Evolutionary conservation across 2,797 vertebrate species (phyloP), one percentile per base, ranked within the genome.

Genomic region (Acipenser ruthenus): DNA sequence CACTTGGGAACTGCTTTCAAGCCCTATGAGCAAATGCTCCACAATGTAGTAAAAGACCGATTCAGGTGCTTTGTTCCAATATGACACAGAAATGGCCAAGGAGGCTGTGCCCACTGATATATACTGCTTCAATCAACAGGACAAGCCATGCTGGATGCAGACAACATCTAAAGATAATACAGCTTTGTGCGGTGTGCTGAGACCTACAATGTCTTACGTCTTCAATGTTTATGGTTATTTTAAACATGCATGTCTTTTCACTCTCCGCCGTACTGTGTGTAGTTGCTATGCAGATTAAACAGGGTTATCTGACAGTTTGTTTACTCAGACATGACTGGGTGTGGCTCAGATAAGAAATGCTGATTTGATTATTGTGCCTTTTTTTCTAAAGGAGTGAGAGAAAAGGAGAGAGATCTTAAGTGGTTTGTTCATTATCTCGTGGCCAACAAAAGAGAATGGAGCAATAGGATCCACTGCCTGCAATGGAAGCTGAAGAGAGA

Each of bases 211-310:
- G 6, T 8, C 63, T 15, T 8, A 10, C 6, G 13, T 48, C 11
- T 18, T 64, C 8, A 18, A 56, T 56, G 48, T 15, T 53, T 50
- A 65, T 11, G 9, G 15, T 11, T 11, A 47, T 53, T 48, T 6
- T 11, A 58, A 58, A n/a, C 55, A 11, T 12, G 55, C 1, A 15
- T 58, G 23, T 37, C 23, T 65, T 51, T 55, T 56, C n/a, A n/a
- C 4, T 37, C 4, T 37, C 4, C 23, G 4, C 4, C 23, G 6
- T 11, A 6, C 23, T 65, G 10, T 37, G 7, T 48, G 8, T 12
- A 37, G 10, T 48, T 56, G 63, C 53, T 23, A 37, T 12, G 7
- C 18, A 65, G 15, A 65, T 65, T 55, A 65, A 10, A 65, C 23
- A 18, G 56, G 6, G 6, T 48, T 56, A 56, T 65, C 64, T 65